A percentile compares a stretch with the other conserved stretches of the same genome.
Conservation (phyloP, 1,140 invertebrate species). For the Drosophila mauritiana region DNA sequence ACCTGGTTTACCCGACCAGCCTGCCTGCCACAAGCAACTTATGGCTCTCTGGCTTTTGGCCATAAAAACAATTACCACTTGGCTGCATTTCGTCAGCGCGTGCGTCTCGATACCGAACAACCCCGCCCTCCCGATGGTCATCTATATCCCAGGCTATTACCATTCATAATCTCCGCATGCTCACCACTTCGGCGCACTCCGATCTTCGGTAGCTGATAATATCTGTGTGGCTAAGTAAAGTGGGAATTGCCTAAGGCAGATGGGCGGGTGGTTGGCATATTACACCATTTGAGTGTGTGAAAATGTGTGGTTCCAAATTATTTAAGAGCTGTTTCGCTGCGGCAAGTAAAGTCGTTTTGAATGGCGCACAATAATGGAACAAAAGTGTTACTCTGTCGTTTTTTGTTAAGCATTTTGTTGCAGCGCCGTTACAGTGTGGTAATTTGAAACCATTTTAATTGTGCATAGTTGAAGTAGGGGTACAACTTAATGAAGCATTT, state of each 20-base stretch:
- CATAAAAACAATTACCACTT: slow-evolving; percentile 81
- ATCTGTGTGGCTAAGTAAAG: slow-evolving; percentile 31
- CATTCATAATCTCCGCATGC: slow-evolving; percentile 53
- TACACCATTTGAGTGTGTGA: slow-evolving; percentile 36
- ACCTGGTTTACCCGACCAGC: slow-evolving; percentile 15
- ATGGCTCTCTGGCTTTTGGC: slow-evolving; percentile 52
- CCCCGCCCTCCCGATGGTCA: background rate
- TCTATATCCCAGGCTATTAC: slow-evolving; percentile 1
- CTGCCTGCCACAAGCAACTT: slow-evolving; percentile 45
- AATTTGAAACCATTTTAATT: background rate
- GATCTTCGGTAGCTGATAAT: slow-evolving; percentile 40
- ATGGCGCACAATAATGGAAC: slow-evolving; percentile 17
- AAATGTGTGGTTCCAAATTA: slow-evolving; percentile 9
- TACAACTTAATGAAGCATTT: background rate
- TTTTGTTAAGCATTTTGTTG: background rate
- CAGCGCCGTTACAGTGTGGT: background rate
- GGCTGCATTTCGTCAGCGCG: slow-evolving; percentile 70
- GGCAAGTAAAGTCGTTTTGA: slow-evolving; percentile 13
- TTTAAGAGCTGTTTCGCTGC: slow-evolving; percentile 8
- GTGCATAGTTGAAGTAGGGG: background rate
- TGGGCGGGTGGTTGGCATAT: slow-evolving; percentile 17
- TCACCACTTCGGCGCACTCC: slow-evolving; percentile 13
- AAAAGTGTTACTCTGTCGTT: slow-evolving; percentile 9
- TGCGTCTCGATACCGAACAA: slow-evolving; percentile 36
- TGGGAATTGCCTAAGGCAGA: slow-evolving; percentile 28